Base-by-base conservation (phyloP, 2,797 vertebrate genomes). In the Pampus argenteus region DNA sequence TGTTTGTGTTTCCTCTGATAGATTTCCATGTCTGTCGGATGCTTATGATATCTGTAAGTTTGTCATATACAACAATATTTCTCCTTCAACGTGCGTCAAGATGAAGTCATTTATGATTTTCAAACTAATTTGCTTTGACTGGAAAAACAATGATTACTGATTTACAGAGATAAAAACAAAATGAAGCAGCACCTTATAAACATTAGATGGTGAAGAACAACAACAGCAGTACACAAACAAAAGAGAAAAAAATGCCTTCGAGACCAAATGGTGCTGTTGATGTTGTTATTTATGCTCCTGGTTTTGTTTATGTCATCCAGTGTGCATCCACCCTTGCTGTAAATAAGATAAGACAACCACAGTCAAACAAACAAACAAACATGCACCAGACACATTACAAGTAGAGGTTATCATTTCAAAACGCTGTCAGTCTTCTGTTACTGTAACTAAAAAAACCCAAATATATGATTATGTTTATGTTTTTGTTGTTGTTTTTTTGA, bases 311-410 rank as follows among this genome's bases (percentile, higher is more conserved):
- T n/a, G n/a, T n/a, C n/a, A n/a, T n/a, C n/a, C n/a, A 61, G 74
- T 86, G 88, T 88, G 87, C 83, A 69, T 89, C 87, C 87, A 70
- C 18, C 80, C 70, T 66, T 23, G 49, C 52, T 91, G 89, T 91
- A 90, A 79, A 90, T 91, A 90, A 59, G 65, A 88, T 57, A 81
- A 72, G 79, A 71, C 69, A 82, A 89, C 89, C 88, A 89, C 89
- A 88, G 66, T 90, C 83, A 90, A 84, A 89, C 85, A 88, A 86
- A 87, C 69, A 88, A 89, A 90, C 83, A 86, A 50, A 84, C 81
- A 55, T 1, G 48, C 71, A 66, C 65, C 76, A 76, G 63, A 83
- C 57, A 28, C 71, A 66, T 64, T 42, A 23, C 61, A 64, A 51
- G 66, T 4, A 13, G 44, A 66, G 17, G 38, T 60, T 48, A 51